Evolutionary conservation across 2,113 vertebrate genomes (phyloP).

Genomic region (Natator depressus): DNA sequence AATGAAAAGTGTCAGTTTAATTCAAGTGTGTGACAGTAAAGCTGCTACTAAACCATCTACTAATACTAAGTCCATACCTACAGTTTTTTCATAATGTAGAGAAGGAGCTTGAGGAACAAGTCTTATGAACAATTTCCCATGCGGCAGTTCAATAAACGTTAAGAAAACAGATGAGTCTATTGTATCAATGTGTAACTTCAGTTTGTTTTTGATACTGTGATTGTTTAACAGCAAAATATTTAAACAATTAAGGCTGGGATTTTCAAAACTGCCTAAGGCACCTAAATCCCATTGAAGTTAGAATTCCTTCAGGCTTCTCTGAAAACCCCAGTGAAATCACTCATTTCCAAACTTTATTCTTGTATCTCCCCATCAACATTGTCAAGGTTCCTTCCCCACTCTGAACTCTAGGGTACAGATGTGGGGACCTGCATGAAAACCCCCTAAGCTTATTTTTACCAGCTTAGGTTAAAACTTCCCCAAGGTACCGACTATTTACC

Average conservation of each 20-base stretch:
- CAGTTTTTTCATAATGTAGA: neutral
- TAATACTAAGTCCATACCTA: neutral
- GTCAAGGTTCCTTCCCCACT: too few species aligned
- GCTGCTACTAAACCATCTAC: neutral
- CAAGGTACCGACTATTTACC: too few species aligned
- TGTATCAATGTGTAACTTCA: constrained; percentile 7
- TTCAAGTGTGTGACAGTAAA: neutral
- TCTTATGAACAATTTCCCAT: neutral
- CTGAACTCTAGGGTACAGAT: too few species aligned
- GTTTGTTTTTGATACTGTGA: neutral
- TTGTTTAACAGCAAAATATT: neutral
- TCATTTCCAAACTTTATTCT: neutral
- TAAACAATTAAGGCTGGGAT: neutral
- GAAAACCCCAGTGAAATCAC: neutral
- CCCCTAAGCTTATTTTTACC: too few species aligned
- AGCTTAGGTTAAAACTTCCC: too few species aligned
- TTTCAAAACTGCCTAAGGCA: neutral
- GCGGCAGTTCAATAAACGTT: neutral
- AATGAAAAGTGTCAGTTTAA: neutral
- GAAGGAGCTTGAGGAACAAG: neutral
- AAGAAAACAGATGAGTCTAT: neutral
- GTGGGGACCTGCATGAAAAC: too few species aligned
- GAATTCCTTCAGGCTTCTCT: neutral
- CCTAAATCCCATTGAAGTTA: neutral
- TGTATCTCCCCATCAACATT: neutral